Base-by-base conservation (phyloP, 2,797 vertebrate species). In the Hirundo rustica region DNA sequence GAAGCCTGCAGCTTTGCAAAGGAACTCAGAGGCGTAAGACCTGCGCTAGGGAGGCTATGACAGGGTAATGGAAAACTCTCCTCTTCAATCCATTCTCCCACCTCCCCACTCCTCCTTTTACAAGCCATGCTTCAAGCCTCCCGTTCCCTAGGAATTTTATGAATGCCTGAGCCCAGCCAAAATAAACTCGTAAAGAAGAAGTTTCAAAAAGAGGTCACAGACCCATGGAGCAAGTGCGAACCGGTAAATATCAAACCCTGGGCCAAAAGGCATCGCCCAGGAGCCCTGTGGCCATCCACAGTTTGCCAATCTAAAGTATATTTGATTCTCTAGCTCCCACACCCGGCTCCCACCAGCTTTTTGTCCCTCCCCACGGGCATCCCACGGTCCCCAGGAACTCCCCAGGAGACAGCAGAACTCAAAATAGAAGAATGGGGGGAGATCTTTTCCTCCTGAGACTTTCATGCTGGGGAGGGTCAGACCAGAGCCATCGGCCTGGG, bases 121-220 rank as follows among this genome's bases (percentile, higher is more conserved):
- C 97, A 98, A 98, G 98, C 95, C 95, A 77, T 83, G 96, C 97
- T 97, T 98, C 97, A 98, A 98, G 97, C 97, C 98, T 97, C 96
- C 97, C 92, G 16, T 97, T 98, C 98, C 97, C 96, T 85, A 97
- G 98, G 98, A 98, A 98, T 98, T 98, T 98, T 98, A 98, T 94
- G 97, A 98, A 98, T 98, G 98, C 96, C 97, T 95, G 61, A 94
- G 96, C 96, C 94, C 95, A 95, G 98, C 98, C 98, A 98, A 98
- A 98, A 98, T 97, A 98, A 98, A 98, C 98, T 98, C 96, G 65
- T 98, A 98, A 98, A 98, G 97, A 95, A 96, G 96, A 96, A 97
- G 97, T 97, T 98, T 98, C 97, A 97, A 97, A 98, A 97, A 97
- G 95, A 97, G 98, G 98, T 98, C 98, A 97, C 51, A 92, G 97